phyloP scores from a whole-genome alignment of 2,888 invertebrate genomes.

The Caenorhabditis becei region DNA sequence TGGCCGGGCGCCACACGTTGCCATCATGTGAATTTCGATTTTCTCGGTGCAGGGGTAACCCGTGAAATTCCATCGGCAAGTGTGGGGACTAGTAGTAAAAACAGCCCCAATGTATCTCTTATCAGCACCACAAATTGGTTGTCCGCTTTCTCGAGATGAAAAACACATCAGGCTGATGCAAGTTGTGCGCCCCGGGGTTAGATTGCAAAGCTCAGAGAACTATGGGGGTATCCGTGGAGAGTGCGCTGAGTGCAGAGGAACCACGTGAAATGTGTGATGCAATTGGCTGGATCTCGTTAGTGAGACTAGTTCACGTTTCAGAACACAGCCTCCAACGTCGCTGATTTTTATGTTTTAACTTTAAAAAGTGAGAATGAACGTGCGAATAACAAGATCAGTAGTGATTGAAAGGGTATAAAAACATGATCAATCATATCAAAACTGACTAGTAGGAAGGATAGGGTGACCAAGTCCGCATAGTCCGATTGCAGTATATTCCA shows the following conservation, averaged over 20 bases:
- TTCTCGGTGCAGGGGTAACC: conserved; percentile 27
- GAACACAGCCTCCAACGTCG: conserved; percentile 29
- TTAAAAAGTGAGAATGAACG: too few relatives aligned
- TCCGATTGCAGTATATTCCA: too few relatives aligned
- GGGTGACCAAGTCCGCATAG: too few relatives aligned
- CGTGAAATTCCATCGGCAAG: conserved; percentile 1
- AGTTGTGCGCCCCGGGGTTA: conserved; percentile 9
- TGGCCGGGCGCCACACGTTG: conserved; percentile 19
- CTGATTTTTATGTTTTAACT: conserved; percentile 34
- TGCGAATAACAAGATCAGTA: neutral
- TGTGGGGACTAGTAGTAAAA: conserved; percentile 14
- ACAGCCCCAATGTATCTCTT: conserved; percentile 17
- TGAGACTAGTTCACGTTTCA: conserved; percentile 11
- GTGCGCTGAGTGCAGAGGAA: conserved; percentile 23
- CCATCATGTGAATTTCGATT: conserved; percentile 44
- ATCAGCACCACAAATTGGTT: conserved; percentile 9
- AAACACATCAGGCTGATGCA: conserved; percentile 39
- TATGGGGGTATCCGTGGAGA: conserved; percentile 14
- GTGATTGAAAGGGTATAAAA: too few relatives aligned
- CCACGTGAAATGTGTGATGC: conserved; percentile 55
- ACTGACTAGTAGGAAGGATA: neutral
- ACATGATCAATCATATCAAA: too few relatives aligned
- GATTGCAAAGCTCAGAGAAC: conserved; percentile 15
- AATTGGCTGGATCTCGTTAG: conserved; percentile 17
- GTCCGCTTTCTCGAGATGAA: conserved; percentile 7